Evolutionary conservation across 2,888 invertebrate species (phyloP), one percentile per base, ranked within the genome.

Genomic region (Marasmarcha lunaedactyla): DNA sequence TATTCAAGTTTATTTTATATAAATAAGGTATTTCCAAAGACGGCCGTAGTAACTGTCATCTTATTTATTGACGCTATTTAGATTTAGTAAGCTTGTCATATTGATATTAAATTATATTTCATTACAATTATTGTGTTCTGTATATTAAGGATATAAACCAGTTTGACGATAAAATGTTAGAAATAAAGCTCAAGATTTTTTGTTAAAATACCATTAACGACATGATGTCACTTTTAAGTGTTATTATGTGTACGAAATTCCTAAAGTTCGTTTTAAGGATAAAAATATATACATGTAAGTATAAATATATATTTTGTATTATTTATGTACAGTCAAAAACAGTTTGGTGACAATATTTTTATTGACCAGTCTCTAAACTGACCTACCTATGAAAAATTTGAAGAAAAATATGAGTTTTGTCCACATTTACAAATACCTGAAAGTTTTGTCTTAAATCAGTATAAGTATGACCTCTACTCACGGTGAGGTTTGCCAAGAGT

Each of bases 61-160:
- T 71, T 76, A 78, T 78, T 77, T 79, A 78, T 79, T 78, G 70
- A 76, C 62, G 70, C 67, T 71, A 64, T 66, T 67, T 72, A 72
- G 64, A 63, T 56, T 67, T 66, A 70, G 59, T 73, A 68, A 57
- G 57, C 61, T 64, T 66, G 67, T 73, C 71, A 63, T 73, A 71
- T 71, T 62, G 66, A 60, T 67, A 70, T 69, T 71, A 76, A 78
- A 76, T 74, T 77, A 73, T 74, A 76, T 67, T 70, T 71, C 65
- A 65, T 67, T 70, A 67, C 53, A 59, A 55, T 64, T 60, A 63
- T 68, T 64, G 68, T 78, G 70, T 74, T 79, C 69, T 79, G 73
- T 79, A 76, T 78, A 77, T 77, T 76, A 68, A 20, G 20, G 20
- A 60, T 67, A 63, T 57, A 55, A 64, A 72, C 68, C 65, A 57